Evolutionary conservation across 2,888 invertebrate genomes (phyloP), one percentile per base, ranked within the genome.

Genomic region (Linhomoeus sp.): DNA sequence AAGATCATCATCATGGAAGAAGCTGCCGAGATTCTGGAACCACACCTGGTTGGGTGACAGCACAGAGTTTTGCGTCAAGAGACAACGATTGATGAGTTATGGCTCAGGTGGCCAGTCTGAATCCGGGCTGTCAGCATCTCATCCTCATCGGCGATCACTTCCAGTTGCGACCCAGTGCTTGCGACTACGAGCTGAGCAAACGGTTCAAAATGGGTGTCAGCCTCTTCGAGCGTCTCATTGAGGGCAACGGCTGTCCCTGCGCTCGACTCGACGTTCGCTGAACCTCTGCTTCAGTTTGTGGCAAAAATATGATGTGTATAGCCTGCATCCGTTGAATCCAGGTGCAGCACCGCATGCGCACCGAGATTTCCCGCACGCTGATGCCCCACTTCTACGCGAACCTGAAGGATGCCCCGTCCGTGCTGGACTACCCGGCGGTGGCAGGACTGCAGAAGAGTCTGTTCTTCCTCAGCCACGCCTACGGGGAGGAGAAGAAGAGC

Each of bases 121-220:
- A n/a, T n/a, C n/a, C n/a, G n/a, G n/a, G n/a, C n/a, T n/a, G n/a
- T n/a, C n/a, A 51, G 85, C n/a, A n/a, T n/a, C n/a, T n/a, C n/a
- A n/a, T n/a, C n/a, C n/a, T n/a, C n/a, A n/a, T n/a, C n/a, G n/a
- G 83, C 41, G 83, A 85, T 64, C 84, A 85, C 62, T 75, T 79
- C 60, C 86, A 86, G 60, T 69, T 86, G 0, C 71, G 77, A 33
- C 85, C 84, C 0, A 75, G 73, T 24, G 75, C 79, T 1, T 75
- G 78, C 1, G 77, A 77, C 50, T 79, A 76, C 63, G 70, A 72
- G 41, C 66, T 83, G 45, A 77, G 77, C 1, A 74, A 68, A 55
- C 64, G 75, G 37, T 79, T 73, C 60, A 74, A 78, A 38, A 64
- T 83, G 49, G 79, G 81, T 50, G 70, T 82, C 43, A 84, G 84